Evolutionary conservation across 2,888 invertebrate species (phyloP), one percentile per base, ranked within the genome.

Genomic region (Harpagoxenus sublaevis): DNA sequence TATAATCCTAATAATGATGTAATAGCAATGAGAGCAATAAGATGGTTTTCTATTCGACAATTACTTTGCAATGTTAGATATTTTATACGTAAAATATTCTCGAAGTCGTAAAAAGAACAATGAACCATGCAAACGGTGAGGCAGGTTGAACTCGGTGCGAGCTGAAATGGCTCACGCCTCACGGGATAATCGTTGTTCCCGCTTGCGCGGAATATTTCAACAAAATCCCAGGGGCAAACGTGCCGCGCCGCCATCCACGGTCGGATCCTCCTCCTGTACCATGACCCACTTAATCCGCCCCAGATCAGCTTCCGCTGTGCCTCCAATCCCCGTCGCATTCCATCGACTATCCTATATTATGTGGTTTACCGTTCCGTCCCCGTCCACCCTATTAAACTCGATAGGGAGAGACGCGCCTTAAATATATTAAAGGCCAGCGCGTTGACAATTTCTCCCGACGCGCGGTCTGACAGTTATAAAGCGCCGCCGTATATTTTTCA

Each of bases 201-300:
- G 71, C 35, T 60, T 48, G 48, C 65, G 31, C 57, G 57, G 45
- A 77, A 83, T 83, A 84, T 84, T 60, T 78, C 85, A 73, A 73
- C 65, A 62, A 83, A 85, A 83, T 71, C 83, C 77, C 78, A 71
- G 35, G 48, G 60, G 79, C 60, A 39, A 68, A 66, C 23, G 63
- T n/a, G 23, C 48, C 23, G 51, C 18, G n/a, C 51, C 55, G 35
- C 35, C 60, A 65, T 75, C 62, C 53, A 66, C n/a, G 55, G 77
- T 78, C 66, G 68, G 35, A 62, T 77, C 62, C 62, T 71, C 39
- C 53, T 65, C 51, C 73, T 65, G 66, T 84, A 79, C 60, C 78
- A 62, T 55, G 90, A 90, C 90, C 91, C 87, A 89, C 84, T 88
- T 91, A 90, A 90, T 91, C 87, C 86, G 83, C 78, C 85, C 88